These are phyloP conservation scores for Intellagama lesueurii DNA, from an alignment of 2,797 vertebrate species.

Conservation along the genomic window DNA sequence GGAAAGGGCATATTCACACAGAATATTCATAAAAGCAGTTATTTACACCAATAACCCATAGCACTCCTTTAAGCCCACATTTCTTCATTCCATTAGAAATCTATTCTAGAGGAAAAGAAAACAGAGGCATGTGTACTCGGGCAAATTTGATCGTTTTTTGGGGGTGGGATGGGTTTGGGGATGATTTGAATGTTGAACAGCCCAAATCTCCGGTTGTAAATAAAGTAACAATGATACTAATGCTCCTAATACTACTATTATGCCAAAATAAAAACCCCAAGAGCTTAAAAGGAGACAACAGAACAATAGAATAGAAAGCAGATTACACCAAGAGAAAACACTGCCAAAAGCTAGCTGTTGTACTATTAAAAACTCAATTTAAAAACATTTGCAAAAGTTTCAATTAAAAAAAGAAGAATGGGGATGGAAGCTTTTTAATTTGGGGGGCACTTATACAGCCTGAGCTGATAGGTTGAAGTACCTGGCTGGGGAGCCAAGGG, in stretches of 20 bases:
- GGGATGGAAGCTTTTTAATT: not conserved
- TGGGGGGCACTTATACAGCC: not conserved
- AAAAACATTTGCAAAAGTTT: not conserved
- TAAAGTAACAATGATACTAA: too few species aligned
- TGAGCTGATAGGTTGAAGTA: too few species aligned
- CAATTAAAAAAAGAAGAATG: not conserved
- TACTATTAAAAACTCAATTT: too few species aligned
- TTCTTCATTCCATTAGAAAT: not conserved
- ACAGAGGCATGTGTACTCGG: not conserved
- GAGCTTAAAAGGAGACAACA: too few species aligned
- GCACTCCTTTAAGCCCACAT: not conserved
- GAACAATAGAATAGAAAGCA: too few species aligned
- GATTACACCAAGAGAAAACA: too few species aligned
- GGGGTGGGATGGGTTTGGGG: not conserved
- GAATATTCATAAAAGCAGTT: not conserved
- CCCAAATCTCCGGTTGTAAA: too few species aligned
- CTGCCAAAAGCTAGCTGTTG: too few species aligned
- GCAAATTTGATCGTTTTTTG: not conserved
- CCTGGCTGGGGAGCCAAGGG: too few species aligned
- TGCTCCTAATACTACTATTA: too few species aligned
- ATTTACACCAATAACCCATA: not conserved
- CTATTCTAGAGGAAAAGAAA: not conserved
- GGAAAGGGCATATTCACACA: not conserved
- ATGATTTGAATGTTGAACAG: not conserved
- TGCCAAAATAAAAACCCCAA: too few species aligned